Evolutionary conservation across 2,797 vertebrate genomes (phyloP), one percentile per base, ranked within the genome.

Genomic region (Holocentrus rufus): DNA sequence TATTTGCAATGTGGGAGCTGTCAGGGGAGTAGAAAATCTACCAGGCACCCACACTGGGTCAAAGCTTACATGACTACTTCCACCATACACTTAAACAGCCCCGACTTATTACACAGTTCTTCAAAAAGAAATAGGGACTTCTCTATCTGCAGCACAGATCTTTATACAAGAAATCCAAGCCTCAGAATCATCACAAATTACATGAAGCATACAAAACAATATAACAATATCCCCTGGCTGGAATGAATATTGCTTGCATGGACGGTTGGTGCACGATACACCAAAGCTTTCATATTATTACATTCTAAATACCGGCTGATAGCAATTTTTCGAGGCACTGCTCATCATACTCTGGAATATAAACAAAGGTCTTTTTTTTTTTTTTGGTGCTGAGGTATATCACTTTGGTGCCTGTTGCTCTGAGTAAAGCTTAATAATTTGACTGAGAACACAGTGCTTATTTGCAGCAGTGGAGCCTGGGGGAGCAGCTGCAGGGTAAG

Each of bases 31-130:
- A 44, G 47, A 72, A 72, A 49, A 54, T 68, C 54, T 23, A 71
- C 36, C 60, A 65, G 71, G 31, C 62, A 25, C 82, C 82, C 79
- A 81, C 66, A 0, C 76, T 60, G 65, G 73, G 78, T 81, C 72
- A 80, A 67, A 64, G 69, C 49, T 57, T 31, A 34, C 42, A 69
- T 68, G 54, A 65, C 55, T 56, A 67, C 59, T 63, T 67, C 65
- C 56, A 72, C 58, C 67, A 49, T 30, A 72, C 17, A 74, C 70
- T 65, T 50, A 54, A 52, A 7, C 18, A 53, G 47, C 66, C 68
- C 49, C 20, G 9, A 20, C 27, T 39, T 54, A 65, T 56, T 60
- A 46, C 36, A 55, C 18, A 25, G 39, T 4, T 42, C 39, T 36
- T 36, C 9, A 36, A 36, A 36, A 7, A 36, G 34, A 36, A 7